Base-by-base conservation (phyloP, 2,888 invertebrate species). In the Platynereis dumerilii region DNA sequence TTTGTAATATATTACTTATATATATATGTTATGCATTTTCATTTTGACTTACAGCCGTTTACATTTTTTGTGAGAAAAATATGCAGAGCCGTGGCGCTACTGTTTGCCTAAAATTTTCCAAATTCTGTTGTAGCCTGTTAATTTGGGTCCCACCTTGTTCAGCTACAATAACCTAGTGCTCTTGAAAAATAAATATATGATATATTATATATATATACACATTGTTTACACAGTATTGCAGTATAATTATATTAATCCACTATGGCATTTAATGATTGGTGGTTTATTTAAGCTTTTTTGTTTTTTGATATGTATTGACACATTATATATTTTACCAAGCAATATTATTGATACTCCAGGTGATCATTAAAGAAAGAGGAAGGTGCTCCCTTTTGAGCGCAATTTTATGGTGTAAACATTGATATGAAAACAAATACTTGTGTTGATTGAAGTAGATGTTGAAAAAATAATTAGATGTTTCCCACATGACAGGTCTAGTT, bases 361-460 rank as follows among this genome's bases (percentile, higher is more conserved):
- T 15, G n/a, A 55, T 55, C n/a, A n/a, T 15, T n/a, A 17, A 22
- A 24, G 55, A 55, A 17, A 22, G 68, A 69, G 67, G 70, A 70
- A 75, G 72, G 61, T 75, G 76, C 78, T 80, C 78, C 80, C 79
- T 80, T 78, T 80, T 80, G 79, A 80, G 79, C 78, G 73, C 73
- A 71, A 70, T 71, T 74, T 74, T 54, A 34, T 34, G 34, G 34
- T 34, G 34, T 34, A 34, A 34, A 34, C 34, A 34, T 34, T 34
- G 34, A 34, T 34, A 34, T 34, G 34, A 34, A 34, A 34, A 34
- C 34, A 34, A 34, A 34, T 34, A 34, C 34, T 34, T 34, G 34
- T 34, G 34, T 34, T 34, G 12, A 34, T 7, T 34, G 34, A 34
- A 34, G 7, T 34, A 34, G 34, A 34, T 34, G 34, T 34, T 34